Base-by-base conservation (phyloP, 2,113 vertebrate genomes). In the Silurus asotus region DNA sequence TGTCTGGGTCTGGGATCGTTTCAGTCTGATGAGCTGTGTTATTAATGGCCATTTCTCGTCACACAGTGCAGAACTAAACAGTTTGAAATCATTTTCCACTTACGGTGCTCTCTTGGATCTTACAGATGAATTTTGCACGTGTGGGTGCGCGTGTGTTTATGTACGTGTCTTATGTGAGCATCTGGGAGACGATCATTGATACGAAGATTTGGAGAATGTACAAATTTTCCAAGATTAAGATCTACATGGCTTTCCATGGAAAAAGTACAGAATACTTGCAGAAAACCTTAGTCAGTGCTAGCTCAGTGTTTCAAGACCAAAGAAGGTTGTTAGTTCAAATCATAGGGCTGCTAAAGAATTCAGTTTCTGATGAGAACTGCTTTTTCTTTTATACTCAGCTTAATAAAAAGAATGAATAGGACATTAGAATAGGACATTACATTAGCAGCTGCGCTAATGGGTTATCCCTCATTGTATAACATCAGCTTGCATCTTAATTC, bases 31-130 rank as follows among this genome's bases (percentile, higher is more conserved):
- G 25, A 56, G 59, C 17, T 56, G 49, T 67, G 25, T 14, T 37
- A 56, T 56, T 78, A 78, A 77, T 20, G 23, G 70, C 9, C 45
- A 37, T 64, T 61, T 56, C 17, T 85, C 74, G 53, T 76, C 58
- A 19, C 23, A 20, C 62, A 14, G 62, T 77, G 74, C 62, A 67
- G 37, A 65, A 53, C 49, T 25, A 67, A 65, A 49, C 49, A 15
- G 14, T n/a, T 67, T 59, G 59, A 74, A 74, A 70, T 82, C 5
- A 13, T 28, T 72, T 28, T 53, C 82, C 53, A 45, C 82, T 84
- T n/a, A 62, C 45, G 9, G 8, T 58, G 20, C 28, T 51, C 69
- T 84, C 37, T 17, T 11, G 56, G 58, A 55, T 49, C 14, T 48
- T 49, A 11, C 37, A 74, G 25, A 72, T 9, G 23, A n/a, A 2